phyloP scores from a whole-genome alignment of 2,888 invertebrate genomes.

The Odontothrips loti region DNA sequence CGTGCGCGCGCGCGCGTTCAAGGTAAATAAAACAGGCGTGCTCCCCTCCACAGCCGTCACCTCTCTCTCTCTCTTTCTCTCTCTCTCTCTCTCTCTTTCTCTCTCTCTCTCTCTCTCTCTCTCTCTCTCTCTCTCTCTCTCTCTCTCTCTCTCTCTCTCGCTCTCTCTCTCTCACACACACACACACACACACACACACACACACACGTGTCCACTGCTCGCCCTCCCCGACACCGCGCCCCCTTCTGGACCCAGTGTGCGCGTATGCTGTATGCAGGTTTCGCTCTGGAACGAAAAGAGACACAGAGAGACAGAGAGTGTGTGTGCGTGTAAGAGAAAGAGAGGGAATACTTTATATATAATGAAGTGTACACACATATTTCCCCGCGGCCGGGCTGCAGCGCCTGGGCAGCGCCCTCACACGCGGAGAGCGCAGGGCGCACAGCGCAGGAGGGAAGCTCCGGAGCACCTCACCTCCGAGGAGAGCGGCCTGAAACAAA shows the following conservation, averaged over 20 bases:
- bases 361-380: conserved; percentile 17
- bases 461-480: neutral
- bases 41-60: neutral
- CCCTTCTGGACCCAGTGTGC: neutral
- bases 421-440: neutral
- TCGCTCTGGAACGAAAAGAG: too few relatives aligned
- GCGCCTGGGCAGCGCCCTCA: too few relatives aligned
- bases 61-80: neutral
- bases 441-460: neutral
- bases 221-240: neutral
- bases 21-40: conserved; percentile 1
- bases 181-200: too few relatives aligned
- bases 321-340: too few relatives aligned
- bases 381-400: neutral
- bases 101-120: too few relatives aligned
- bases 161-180: too few relatives aligned
- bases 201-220: neutral
- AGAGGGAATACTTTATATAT: neutral
- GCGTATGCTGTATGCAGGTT: too few relatives aligned
- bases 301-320: too few relatives aligned
- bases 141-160: too few relatives aligned
- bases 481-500: neutral
- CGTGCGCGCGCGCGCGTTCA: neutral
- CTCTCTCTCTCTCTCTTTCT: too few relatives aligned
- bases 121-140: too few relatives aligned